Conservation (phyloP, 2,888 invertebrate species). For the Pomacea canaliculata region DNA sequence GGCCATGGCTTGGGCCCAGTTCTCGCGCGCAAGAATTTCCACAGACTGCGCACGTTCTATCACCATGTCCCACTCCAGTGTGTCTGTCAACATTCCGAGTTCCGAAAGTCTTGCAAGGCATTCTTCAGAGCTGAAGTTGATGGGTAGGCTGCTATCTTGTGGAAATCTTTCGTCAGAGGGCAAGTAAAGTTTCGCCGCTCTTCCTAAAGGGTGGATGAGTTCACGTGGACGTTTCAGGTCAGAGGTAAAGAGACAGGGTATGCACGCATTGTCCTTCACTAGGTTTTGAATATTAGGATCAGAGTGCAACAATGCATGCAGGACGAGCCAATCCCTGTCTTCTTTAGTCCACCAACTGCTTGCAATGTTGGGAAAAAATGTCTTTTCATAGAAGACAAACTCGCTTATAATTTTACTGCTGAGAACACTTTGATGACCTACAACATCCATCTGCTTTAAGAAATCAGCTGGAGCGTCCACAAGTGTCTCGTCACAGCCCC, state of each 20-base stretch:
- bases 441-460: conserved; percentile 23
- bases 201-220: conserved; percentile 46
- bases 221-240: conserved; percentile 40
- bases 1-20: not conserved
- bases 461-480: conserved; percentile 31
- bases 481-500: conserved; percentile 14
- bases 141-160: not conserved
- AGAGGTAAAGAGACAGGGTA: conserved; percentile 48
- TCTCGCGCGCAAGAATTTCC: not conserved
- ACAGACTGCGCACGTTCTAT: conserved; percentile 33
- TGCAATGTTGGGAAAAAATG: conserved; percentile 46
- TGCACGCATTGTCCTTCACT: conserved; percentile 42
- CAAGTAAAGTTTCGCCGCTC: conserved; percentile 41
- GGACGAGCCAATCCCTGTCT: conserved; percentile 33
- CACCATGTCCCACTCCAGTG: conserved; percentile 37
- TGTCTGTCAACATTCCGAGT: conserved; percentile 44
- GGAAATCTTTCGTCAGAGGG: conserved; percentile 51
- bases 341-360: conserved; percentile 20
- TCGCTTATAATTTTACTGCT: conserved; percentile 11
- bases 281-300: conserved; percentile 41
- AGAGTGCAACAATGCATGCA: conserved; percentile 40
- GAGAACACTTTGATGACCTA: conserved; percentile 22
- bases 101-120: conserved; percentile 25
- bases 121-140: conserved; percentile 20
- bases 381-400: conserved; percentile 39